Evolutionary conservation across 2,888 invertebrate species (phyloP).

Genomic region (Lasius platythorax): DNA sequence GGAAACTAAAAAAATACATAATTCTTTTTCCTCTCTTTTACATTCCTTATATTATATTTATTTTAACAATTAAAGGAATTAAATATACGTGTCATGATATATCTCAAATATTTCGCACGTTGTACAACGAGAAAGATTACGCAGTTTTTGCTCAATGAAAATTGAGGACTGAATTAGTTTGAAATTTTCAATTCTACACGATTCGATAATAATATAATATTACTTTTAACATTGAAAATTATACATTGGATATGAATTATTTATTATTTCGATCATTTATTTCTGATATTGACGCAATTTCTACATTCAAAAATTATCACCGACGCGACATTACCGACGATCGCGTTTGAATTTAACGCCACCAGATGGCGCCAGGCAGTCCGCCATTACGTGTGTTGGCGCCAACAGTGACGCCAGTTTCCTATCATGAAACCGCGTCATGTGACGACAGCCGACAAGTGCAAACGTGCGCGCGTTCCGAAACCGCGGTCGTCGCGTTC

Average conservation of each 20-base stretch:
- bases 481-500: neutral
- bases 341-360: neutral
- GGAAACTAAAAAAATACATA: neutral
- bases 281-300: no score
- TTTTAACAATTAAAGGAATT: neutral
- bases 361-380: neutral
- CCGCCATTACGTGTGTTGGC: neutral
- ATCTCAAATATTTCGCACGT: neutral
- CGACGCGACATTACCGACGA: neutral
- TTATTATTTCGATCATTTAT: neutral
- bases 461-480: no score
- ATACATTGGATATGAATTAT: neutral
- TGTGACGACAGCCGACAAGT: no score
- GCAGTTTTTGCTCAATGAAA: neutral
- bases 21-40: conserved; percentile 15
- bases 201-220: neutral
- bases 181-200: neutral
- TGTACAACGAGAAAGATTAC: neutral
- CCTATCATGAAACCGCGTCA: neutral
- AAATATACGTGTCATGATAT: neutral
- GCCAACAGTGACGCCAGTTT: neutral
- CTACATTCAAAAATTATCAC: neutral
- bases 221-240: neutral
- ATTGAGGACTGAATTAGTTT: neutral
- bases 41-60: conserved; percentile 3